Evolutionary conservation across 2,888 invertebrate species (phyloP), one percentile per base, ranked within the genome.

Genomic region (Caradrina kadenii): DNA sequence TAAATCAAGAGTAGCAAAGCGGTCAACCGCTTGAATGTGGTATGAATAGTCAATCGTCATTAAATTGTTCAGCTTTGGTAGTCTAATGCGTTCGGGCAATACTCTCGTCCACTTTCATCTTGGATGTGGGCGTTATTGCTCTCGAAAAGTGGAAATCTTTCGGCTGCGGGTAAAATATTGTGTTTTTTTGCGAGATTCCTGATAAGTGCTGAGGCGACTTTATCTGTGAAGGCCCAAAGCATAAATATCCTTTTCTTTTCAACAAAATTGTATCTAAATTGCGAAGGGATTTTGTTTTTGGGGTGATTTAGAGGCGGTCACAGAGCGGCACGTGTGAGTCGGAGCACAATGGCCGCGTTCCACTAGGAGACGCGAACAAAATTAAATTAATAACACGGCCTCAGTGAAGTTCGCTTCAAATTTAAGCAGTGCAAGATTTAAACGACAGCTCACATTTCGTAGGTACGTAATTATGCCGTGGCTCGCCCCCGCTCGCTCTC

Each of bases 11-110:
- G 93, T 91, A 93, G 93, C 91, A 90, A 91, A 92, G 93, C 94
- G 95, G 94, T 94, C 94, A 93, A 92, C 93, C 94, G 89, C 90
- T 92, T 91, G 92, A 92, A 93, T 94, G 93, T 93, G 93, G 93
- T 93, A 94, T 95, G 95, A 95, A 95, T 95, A 95, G 94, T 94
- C 94, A 94, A 95, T 94, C 92, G 93, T 94, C 95, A 95, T 95
- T 95, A 94, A 94, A 95, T 94, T 92, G 94, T 94, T 94, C 94
- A 91, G 94, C 93, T 94, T 93, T 95, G 94, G 92, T 93, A 94
- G 93, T 94, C 93, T 93, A 93, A 94, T 93, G 90, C 90, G 91
- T 87, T 88, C 86, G 85, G 86, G 87, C 86, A 84, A 84, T 87
- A 81, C 85, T 83, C 64, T 78, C 74, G 63, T 63, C 80, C 81